These are phyloP conservation scores for Dromas ardeola DNA, from an alignment of 2,113 vertebrate species.

Conservation along the genomic window DNA sequence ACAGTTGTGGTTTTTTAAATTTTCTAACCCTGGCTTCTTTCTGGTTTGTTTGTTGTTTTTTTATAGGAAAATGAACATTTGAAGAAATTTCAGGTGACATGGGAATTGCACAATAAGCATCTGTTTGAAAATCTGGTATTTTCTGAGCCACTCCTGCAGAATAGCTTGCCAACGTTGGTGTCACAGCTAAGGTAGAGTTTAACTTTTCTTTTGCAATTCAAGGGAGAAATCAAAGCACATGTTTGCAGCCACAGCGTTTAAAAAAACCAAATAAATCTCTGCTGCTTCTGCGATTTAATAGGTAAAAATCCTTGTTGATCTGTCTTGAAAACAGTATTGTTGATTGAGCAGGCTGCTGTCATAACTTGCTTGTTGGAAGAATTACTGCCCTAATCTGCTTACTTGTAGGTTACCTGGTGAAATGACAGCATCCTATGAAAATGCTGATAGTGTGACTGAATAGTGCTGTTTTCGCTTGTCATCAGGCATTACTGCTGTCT, in stretches of 20 bases:
- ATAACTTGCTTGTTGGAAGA: not conserved
- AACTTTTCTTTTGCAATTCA: not conserved
- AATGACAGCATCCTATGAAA: not conserved
- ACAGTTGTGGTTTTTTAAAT: too few relatives aligned
- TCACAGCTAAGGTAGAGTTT: constrained; percentile 88
- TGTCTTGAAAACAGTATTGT: not conserved
- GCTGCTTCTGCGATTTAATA: not conserved
- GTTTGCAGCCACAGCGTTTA: not conserved
- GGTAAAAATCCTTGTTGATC: not conserved
- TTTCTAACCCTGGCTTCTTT: not conserved
- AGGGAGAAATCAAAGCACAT: not conserved
- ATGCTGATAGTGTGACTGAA: not conserved
- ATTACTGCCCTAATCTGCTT: not conserved
- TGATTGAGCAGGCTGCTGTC: not conserved
- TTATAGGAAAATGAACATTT: constrained; percentile 93
- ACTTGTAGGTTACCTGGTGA: not conserved
- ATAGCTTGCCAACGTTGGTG: constrained; percentile 89
- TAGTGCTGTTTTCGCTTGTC: not conserved
- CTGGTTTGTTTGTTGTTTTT: not conserved
- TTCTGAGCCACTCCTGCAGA: constrained; percentile 93
- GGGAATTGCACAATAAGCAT: constrained; percentile 98
- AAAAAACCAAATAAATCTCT: not conserved
- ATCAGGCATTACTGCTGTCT: not conserved
- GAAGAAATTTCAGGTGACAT: constrained; percentile 97
- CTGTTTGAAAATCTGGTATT: constrained; percentile 98